Conservation (phyloP, 2,797 vertebrate genomes). For the Lophius americanus region DNA sequence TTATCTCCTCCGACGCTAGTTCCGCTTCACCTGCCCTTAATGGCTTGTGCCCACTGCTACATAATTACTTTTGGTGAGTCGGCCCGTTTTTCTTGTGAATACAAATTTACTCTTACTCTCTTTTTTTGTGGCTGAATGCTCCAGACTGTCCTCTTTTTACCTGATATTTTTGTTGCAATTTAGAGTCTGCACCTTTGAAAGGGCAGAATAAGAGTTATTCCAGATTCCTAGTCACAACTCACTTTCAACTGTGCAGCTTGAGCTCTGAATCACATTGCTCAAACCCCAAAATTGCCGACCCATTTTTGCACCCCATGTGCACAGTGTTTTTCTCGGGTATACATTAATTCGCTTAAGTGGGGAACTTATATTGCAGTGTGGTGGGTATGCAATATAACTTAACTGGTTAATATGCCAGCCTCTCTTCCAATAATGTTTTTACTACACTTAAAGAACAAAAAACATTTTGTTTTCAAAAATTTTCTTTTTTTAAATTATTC, state of each 20-base stretch:
- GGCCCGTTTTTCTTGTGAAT: slow-evolving; percentile 32
- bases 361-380: not conserved
- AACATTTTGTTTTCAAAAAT: no score
- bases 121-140: slow-evolving; percentile 17
- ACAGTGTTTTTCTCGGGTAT: slow-evolving; percentile 16
- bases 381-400: no score
- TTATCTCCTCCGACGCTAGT: slow-evolving; percentile 56
- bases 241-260: slow-evolving; percentile 46
- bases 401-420: no score
- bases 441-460: no score
- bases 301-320: slow-evolving; percentile 35
- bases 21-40: slow-evolving; percentile 42
- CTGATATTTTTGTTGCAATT: not conserved
- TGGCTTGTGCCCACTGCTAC: slow-evolving; percentile 54
- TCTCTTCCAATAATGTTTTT: slow-evolving; percentile 3
- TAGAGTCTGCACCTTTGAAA: slow-evolving; percentile 29
- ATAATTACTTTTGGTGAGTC: slow-evolving; percentile 45
- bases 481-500: no score
- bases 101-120: slow-evolving; percentile 32
- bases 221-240: slow-evolving; percentile 1
- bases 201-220: slow-evolving; percentile 19
- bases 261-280: slow-evolving; percentile 37
- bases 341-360: slow-evolving; percentile 23
- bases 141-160: not conserved
- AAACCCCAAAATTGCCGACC: slow-evolving; percentile 37